Base-by-base conservation (phyloP, 2,797 vertebrate species). In the Odontamblyopus rebecca region DNA sequence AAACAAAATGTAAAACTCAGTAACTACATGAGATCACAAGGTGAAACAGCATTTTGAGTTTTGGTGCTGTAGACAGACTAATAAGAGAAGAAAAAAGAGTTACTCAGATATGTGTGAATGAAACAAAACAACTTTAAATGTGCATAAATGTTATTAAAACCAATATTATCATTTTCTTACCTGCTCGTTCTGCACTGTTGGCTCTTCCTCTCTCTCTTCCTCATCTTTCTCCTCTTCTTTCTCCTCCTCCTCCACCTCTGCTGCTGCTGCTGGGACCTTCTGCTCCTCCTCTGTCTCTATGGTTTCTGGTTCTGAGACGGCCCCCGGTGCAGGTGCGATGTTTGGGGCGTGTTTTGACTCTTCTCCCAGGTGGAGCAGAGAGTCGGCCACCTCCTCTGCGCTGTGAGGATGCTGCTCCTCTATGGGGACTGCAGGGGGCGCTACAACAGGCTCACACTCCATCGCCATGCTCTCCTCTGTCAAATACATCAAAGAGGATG, bases 311-410 rank as follows among this genome's bases (percentile, higher is more conserved):
- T 60, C 57, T 29, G 6, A 16, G 4, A 57, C 1, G 54, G 2
- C 54, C 23, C 2, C 11, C 69, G 62, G 68, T 53, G 38, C 66
- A 1, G 73, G 71, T 71, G 79, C 67, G 59, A 44, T 64, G 75
- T 62, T 73, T 1, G 13, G n/a, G 77, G 53, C 7, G 51, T 50
- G 48, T 67, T 68, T 59, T 35, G 70, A 23, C 32, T 69, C 50
- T 82, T 92, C 93, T 83, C 95, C 94, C 74, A 97, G 90, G 87
- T 97, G 94, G 27, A 97, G 93, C 76, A 98, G 95, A 62, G 97
- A 97, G 82, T 95, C 94, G 76, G 95, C 95, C 11, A 95, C 95
- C 38, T 91, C 90, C 30, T 90, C 77, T 0, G 76, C 19, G 9
- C 93, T 92, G 82, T 71, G 85, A 57, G 23, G 83, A 77, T 5